Conservation (phyloP, 2,113 vertebrate genomes). For the Pseudolaguvia tuberculata region DNA sequence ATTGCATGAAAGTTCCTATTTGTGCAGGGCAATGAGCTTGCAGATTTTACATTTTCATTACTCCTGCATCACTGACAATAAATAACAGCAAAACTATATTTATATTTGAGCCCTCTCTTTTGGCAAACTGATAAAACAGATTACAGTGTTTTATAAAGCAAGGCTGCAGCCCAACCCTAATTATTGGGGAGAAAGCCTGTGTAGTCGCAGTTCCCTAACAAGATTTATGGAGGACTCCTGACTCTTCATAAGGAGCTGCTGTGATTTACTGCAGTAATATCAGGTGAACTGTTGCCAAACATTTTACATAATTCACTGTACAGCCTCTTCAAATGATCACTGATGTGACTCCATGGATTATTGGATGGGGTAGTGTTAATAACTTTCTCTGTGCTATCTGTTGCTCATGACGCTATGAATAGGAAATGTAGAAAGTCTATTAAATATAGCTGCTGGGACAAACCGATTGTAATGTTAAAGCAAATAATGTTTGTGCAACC, state of each 20-base stretch:
- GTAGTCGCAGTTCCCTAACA: slow-evolving; percentile 42
- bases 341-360: slow-evolving; percentile 64
- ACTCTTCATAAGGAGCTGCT: slow-evolving; percentile 57
- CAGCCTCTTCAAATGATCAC: slow-evolving; percentile 53
- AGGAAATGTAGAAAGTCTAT: slow-evolving; percentile 63
- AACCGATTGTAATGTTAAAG: slow-evolving; percentile 72
- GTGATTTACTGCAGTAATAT: slow-evolving; percentile 69
- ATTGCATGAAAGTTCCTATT: neutral
- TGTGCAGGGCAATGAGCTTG: neutral
- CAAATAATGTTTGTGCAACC: slow-evolving; percentile 66
- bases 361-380: slow-evolving; percentile 59
- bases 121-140: slow-evolving; percentile 38
- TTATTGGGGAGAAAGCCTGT: slow-evolving; percentile 28
- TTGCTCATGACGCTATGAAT: slow-evolving; percentile 49
- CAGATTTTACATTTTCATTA: slow-evolving; percentile 40
- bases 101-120: slow-evolving; percentile 23
- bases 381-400: slow-evolving; percentile 54
- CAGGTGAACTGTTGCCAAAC: slow-evolving; percentile 58
- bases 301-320: slow-evolving; percentile 67
- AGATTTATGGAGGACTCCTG: slow-evolving; percentile 61
- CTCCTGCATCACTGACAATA: slow-evolving; percentile 38
- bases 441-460: slow-evolving; percentile 67
- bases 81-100: slow-evolving; percentile 38
- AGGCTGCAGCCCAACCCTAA: slow-evolving; percentile 38
- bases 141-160: slow-evolving; percentile 41